Evolutionary conservation across 2,888 invertebrate species (phyloP), one percentile per base, ranked within the genome.

Genomic region (Lithophane ornitopus): DNA sequence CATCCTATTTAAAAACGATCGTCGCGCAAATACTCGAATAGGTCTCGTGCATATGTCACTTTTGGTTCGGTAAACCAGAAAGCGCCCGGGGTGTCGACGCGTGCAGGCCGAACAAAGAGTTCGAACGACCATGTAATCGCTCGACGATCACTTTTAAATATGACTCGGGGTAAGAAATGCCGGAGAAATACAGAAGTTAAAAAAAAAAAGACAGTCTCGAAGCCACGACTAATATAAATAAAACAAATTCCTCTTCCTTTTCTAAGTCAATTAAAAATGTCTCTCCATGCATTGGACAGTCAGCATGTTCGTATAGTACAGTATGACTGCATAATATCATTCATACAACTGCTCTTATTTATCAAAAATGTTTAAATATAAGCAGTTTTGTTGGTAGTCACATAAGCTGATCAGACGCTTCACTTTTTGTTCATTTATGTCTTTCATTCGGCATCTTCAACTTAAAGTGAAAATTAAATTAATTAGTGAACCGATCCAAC

Each of bases 311-410:
- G 16, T 39, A 22, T 14, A 56, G 39, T 61, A 49, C 58, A 26
- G 16, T 28, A 28, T 44, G 2, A 22, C 19, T 44, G 44, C 6
- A 52, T 34, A 34, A 34, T 26, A 34, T 34, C 22, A 44, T 26
- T 19, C 26, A 16, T 54, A 58, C 14, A 49, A 58, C 28, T 28
- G 19, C 16, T 28, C 3, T 58, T 28, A 22, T 7, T 22, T 1
- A 22, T 14, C 39, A 62, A n/a, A 74, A 41, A 46, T 44, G 11
- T 58, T 52, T 52, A 2, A 3, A 14, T 39, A 16, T 39, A 28
- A 61, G 44, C 39, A 61, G 52, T 61, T 78, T 59, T 41, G 12
- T 26, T 12, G 26, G 16, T 26, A 56, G 56, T 26, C 56, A n/a
- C 3, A 3, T 49, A 9, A 22, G 22, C 3, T 49, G 9, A 49